phyloP scores from a whole-genome alignment of 2,888 invertebrate species.

The Eilema depressum region DNA sequence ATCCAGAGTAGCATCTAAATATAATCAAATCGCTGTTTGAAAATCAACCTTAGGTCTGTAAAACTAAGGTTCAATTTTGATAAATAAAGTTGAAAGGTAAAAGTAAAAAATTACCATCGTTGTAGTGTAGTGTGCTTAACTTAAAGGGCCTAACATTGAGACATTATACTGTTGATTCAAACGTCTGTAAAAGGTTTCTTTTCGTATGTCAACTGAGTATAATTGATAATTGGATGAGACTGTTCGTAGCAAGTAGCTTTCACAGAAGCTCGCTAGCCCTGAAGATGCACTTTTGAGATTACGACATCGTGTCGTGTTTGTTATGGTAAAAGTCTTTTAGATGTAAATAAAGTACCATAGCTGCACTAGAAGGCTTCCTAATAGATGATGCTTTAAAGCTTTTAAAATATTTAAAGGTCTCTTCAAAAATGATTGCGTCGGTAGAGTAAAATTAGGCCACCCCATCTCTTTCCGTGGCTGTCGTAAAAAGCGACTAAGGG shows the following conservation, averaged over 20 bases:
- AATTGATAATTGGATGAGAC: slow-evolving; percentile 30
- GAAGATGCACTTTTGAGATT: background rate
- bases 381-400: background rate
- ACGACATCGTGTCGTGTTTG: background rate
- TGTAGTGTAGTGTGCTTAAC: slow-evolving; percentile 23
- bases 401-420: background rate
- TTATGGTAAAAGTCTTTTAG: background rate
- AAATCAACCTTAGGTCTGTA: slow-evolving; percentile 15
- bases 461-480: too few relatives aligned
- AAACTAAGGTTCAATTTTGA: background rate
- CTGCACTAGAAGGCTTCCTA: background rate
- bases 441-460: too few relatives aligned
- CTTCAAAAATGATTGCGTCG: too few relatives aligned
- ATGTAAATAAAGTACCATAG: background rate
- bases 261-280: slow-evolving; percentile 2
- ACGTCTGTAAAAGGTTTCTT: slow-evolving; percentile 13
- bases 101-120: slow-evolving; percentile 46
- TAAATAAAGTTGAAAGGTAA: slow-evolving; percentile 39
- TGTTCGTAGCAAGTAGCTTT: slow-evolving; percentile 7
- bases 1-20: slow-evolving; percentile 28
- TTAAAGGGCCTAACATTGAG: slow-evolving; percentile 28
- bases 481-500: too few relatives aligned
- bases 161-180: slow-evolving; percentile 16
- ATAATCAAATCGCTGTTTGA: slow-evolving; percentile 17
- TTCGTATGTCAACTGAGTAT: slow-evolving; percentile 25